A percentile compares a stretch with the other conserved stretches of the same genome.
phyloP scores from a whole-genome alignment of 2,888 invertebrate species.

The Ennomos quercinarius region DNA sequence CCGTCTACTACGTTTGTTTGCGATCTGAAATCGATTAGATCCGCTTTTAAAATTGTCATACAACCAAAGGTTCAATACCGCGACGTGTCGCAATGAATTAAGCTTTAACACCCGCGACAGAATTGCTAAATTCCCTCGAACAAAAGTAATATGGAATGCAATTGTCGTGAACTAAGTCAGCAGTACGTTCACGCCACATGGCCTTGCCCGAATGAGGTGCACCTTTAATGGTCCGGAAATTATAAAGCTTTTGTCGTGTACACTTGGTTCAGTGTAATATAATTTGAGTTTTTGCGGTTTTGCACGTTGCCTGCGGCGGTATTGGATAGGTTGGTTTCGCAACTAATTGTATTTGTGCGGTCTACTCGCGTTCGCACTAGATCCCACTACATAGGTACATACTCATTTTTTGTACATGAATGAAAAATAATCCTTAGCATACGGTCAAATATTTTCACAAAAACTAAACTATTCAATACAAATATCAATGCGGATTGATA shows the following conservation, averaged over 20 bases:
- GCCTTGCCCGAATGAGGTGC: conserved; percentile 72
- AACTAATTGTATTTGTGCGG: conserved; percentile 49
- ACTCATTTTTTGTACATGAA: conserved; percentile 1
- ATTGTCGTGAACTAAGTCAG: conserved; percentile 66
- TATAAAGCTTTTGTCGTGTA: conserved; percentile 67
- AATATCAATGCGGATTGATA: background rate
- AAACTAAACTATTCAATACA: conserved; percentile 1
- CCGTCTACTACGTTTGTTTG: conserved; percentile 67
- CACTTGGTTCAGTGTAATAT: conserved; percentile 54
- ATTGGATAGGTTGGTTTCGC: conserved; percentile 61
- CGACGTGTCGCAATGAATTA: conserved; percentile 56
- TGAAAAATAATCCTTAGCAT: conserved; percentile 3
- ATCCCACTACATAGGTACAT: conserved; percentile 5
- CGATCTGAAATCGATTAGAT: conserved; percentile 74
- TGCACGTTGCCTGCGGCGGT: conserved; percentile 43
- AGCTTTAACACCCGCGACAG: conserved; percentile 60
- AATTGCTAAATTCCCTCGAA: conserved; percentile 66
- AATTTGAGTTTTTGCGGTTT: conserved; percentile 59
- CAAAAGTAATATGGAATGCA: conserved; percentile 70
- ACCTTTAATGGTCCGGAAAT: conserved; percentile 78
- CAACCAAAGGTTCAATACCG: conserved; percentile 53
- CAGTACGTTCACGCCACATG: conserved; percentile 66
- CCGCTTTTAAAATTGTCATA: conserved; percentile 76
- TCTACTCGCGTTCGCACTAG: conserved; percentile 24
- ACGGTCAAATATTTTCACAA: background rate